Conservation (phyloP, 1,140 invertebrate species). For the Phthorimaea operculella region DNA sequence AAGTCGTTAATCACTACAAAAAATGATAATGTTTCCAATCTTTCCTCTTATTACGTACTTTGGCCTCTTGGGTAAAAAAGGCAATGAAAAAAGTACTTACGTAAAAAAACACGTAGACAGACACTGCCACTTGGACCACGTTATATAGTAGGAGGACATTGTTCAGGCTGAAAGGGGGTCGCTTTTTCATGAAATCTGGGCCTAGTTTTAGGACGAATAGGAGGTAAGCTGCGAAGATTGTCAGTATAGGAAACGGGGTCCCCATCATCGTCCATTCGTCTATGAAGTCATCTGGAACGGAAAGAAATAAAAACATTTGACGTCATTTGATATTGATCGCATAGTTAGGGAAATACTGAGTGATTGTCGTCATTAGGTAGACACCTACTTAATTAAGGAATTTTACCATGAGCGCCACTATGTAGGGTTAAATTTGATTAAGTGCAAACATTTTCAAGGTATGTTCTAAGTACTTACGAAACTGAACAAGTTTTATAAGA, state of each 20-base stretch:
- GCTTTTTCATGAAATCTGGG: slow-evolving; percentile 71
- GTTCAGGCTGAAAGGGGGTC: slow-evolving; percentile 69
- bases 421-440: too few species aligned
- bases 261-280: slow-evolving; percentile 67
- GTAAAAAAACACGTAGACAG: slow-evolving; percentile 5
- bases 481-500: too few species aligned
- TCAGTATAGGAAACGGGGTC: slow-evolving; percentile 69
- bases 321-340: slow-evolving; percentile 68
- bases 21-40: too few species aligned
- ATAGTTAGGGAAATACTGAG: slow-evolving; percentile 74
- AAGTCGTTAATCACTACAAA: too few species aligned
- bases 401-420: too few species aligned
- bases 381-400: too few species aligned
- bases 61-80: too few species aligned
- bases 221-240: slow-evolving; percentile 68
- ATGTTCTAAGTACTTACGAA: too few species aligned
- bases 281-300: slow-evolving; percentile 35
- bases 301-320: not conserved
- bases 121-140: slow-evolving; percentile 13
- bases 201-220: slow-evolving; percentile 71
- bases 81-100: slow-evolving; percentile 6
- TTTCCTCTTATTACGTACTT: too few species aligned
- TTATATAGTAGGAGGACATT: slow-evolving; percentile 61
- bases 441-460: too few species aligned
- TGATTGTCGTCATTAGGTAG: too few species aligned